These are phyloP conservation scores for Gymnarchus niloticus DNA, from an alignment of 2,113 vertebrate genomes.

Conservation along the genomic window DNA sequence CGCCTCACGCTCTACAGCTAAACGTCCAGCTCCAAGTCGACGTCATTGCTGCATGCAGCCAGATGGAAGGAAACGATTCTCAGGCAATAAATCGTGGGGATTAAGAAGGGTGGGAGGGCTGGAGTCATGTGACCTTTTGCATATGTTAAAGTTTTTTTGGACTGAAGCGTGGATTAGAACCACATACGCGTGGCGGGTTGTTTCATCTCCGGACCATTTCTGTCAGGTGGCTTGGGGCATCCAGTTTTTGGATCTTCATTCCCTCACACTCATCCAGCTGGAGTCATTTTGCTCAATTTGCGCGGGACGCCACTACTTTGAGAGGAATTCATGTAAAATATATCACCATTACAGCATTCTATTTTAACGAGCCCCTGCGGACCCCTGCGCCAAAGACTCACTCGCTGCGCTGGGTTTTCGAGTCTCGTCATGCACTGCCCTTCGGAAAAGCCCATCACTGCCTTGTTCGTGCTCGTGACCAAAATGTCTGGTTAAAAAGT, in stretches of 20 bases:
- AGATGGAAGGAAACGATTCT: constrained; percentile 33
- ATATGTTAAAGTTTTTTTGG: constrained; percentile 22
- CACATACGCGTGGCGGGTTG: no score
- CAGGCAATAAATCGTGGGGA: neutral
- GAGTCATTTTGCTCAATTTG: neutral
- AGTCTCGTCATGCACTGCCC: no score
- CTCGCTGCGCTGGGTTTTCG: no score
- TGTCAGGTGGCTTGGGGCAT: no score
- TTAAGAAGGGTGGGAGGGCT: neutral
- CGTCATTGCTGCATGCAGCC: constrained; percentile 14
- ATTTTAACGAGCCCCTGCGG: neutral
- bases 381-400: neutral
- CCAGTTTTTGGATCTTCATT: no score
- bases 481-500: no score
- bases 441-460: no score
- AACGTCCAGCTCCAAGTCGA: constrained; percentile 15
- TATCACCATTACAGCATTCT: neutral
- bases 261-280: neutral
- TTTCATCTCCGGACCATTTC: neutral
- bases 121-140: constrained; percentile 33
- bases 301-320: neutral
- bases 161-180: constrained; percentile 1
- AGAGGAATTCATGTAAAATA: neutral
- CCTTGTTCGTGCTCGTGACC: no score
- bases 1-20: neutral